Conservation (phyloP, 2,888 invertebrate genomes). For the Spilarctia lutea region DNA sequence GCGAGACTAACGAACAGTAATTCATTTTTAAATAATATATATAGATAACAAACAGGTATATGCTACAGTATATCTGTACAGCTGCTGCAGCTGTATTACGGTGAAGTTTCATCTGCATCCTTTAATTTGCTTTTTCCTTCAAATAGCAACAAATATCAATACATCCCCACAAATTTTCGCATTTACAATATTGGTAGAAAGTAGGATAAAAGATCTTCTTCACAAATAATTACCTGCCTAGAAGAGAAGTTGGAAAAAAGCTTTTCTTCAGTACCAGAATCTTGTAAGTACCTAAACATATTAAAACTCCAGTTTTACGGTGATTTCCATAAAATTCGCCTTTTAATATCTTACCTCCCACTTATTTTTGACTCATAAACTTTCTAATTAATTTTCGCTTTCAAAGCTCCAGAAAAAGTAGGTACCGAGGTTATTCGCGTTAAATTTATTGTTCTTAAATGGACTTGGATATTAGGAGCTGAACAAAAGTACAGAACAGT, state of each 20-base stretch:
- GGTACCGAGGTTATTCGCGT: neutral
- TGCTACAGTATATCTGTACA: too few species aligned
- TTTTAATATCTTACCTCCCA: neutral
- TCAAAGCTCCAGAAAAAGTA: constrained; percentile 22
- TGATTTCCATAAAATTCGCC: neutral
- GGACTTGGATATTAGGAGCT: neutral
- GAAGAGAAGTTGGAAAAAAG: neutral
- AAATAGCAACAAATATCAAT: too few species aligned
- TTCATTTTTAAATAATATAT: too few species aligned
- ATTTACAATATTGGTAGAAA: too few species aligned
- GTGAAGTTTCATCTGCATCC: too few species aligned
- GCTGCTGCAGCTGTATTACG: too few species aligned
- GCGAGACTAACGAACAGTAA: too few species aligned
- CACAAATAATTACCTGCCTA: neutral
- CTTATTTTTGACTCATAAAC: constrained; percentile 8
- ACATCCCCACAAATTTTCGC: too few species aligned
- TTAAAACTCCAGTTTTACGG: constrained; percentile 1
- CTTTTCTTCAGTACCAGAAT: neutral
- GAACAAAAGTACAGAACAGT: neutral
- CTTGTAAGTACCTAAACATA: neutral
- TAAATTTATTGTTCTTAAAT: constrained; percentile 5
- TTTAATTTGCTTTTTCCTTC: too few species aligned
- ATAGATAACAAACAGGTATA: too few species aligned
- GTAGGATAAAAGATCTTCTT: neutral
- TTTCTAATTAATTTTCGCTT: constrained; percentile 13